Evolutionary conservation across 1,140 invertebrate genomes (phyloP).

Genomic region (Neodiprion pinetum): DNA sequence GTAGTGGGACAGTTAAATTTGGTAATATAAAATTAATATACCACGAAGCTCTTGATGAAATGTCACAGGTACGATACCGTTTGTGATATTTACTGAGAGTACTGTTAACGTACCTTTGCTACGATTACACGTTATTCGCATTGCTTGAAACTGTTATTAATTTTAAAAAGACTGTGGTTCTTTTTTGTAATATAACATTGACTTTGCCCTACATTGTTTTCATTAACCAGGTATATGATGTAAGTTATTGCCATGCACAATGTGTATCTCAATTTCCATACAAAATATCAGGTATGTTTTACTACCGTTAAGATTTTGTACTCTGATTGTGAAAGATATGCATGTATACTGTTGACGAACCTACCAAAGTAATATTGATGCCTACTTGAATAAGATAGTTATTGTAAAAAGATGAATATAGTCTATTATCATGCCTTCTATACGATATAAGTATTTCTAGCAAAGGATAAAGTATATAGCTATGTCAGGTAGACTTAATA

Average conservation of each 20-base stretch:
- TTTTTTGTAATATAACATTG: no score
- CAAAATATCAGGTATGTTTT: neutral
- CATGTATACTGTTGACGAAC: neutral
- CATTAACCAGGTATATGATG: neutral
- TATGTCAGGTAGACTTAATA: no score
- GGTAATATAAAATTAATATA: neutral
- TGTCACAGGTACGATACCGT: neutral
- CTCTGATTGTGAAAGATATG: no score
- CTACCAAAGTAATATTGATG: slow-evolving; percentile 25
- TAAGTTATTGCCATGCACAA: slow-evolving; percentile 5
- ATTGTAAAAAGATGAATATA: slow-evolving; percentile 12
- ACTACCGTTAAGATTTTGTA: no score
- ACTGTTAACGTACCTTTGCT: neutral
- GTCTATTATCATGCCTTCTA: slow-evolving; percentile 4
- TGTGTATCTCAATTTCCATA: neutral
- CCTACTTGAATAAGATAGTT: neutral
- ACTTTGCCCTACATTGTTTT: neutral
- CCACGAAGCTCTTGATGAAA: neutral
- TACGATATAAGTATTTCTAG: slow-evolving; percentile 17
- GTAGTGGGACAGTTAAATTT: slow-evolving; percentile 17
- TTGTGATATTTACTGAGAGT: neutral
- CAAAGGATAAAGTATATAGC: slow-evolving; percentile 8
- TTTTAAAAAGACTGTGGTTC: neutral
- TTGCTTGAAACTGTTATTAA: neutral
- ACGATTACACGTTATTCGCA: neutral